A percentile compares a stretch with the other conserved stretches of the same genome.
Conservation (phyloP, 2,888 invertebrate genomes). For the Nemoura dubitans region DNA sequence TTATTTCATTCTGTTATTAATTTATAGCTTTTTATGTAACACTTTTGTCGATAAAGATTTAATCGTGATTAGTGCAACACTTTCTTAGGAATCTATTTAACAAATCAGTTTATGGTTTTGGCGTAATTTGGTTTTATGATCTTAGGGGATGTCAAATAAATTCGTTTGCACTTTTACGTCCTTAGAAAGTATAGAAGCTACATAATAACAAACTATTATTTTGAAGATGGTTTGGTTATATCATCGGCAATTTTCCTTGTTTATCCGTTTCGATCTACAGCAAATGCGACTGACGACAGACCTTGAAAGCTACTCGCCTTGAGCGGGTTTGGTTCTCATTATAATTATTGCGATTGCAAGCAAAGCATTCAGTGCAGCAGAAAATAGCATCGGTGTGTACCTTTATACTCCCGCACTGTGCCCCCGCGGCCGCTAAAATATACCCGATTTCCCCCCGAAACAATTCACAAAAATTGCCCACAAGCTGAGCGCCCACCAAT, state of each 20-base stretch:
- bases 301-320: not conserved
- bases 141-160: too few species aligned
- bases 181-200: too few species aligned
- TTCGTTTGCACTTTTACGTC: too few species aligned
- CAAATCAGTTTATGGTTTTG: too few species aligned
- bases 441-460: too few species aligned
- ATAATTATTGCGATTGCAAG: constrained; percentile 7
- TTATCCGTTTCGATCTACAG: not conserved
- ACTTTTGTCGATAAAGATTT: too few species aligned
- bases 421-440: not conserved
- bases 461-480: too few species aligned
- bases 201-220: not conserved
- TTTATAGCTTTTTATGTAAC: too few species aligned
- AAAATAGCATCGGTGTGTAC: not conserved
- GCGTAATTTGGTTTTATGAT: too few species aligned
- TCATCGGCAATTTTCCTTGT: not conserved
- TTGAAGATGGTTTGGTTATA: not conserved
- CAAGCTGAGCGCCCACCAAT: too few species aligned
- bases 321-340: constrained; percentile 2
- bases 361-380: not conserved
- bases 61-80: too few species aligned
- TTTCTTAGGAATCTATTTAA: too few species aligned
- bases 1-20: not conserved
- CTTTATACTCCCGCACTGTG: not conserved
- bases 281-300: not conserved